Conservation (phyloP, 2,888 invertebrate species). For the Allophyes oxyacanthae region DNA sequence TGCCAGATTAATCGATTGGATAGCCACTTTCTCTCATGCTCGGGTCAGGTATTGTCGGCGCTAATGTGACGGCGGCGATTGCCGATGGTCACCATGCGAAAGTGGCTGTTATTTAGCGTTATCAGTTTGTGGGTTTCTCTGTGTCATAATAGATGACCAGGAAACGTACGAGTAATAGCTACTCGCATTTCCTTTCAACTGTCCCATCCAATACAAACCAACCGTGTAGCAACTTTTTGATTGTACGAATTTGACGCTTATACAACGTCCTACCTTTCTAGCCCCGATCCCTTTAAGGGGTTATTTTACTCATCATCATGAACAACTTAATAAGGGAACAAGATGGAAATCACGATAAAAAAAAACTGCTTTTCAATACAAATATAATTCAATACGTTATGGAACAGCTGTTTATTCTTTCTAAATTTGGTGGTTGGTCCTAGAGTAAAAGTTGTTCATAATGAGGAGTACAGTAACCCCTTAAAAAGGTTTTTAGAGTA, state of each 20-base stretch:
- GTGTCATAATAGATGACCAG: constrained; percentile 64
- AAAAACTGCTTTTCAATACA: no score
- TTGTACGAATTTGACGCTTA: constrained; percentile 4
- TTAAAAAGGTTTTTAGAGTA: constrained; percentile 22
- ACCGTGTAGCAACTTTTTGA: not conserved
- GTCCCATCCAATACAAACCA: not conserved
- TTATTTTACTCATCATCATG: no score
- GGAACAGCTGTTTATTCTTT: no score
- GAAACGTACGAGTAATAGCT: constrained; percentile 63
- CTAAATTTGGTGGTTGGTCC: no score
- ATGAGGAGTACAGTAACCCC: no score
- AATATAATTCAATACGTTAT: no score
- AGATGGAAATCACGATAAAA: no score
- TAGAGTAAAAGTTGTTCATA: no score
- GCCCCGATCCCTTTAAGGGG: no score
- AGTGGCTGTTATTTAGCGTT: constrained; percentile 75
- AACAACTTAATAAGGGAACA: no score
- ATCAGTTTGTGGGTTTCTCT: constrained; percentile 64
- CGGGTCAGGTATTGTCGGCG: constrained; percentile 76
- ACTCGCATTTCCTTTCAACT: constrained; percentile 7
- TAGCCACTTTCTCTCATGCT: constrained; percentile 76
- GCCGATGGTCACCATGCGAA: constrained; percentile 62
- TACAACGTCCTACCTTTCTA: no score
- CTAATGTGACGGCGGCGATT: constrained; percentile 60
- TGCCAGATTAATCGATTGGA: constrained; percentile 80